These are phyloP conservation scores for Cerceris rybyensis DNA, from an alignment of 2,888 invertebrate species.

Conservation along the genomic window DNA sequence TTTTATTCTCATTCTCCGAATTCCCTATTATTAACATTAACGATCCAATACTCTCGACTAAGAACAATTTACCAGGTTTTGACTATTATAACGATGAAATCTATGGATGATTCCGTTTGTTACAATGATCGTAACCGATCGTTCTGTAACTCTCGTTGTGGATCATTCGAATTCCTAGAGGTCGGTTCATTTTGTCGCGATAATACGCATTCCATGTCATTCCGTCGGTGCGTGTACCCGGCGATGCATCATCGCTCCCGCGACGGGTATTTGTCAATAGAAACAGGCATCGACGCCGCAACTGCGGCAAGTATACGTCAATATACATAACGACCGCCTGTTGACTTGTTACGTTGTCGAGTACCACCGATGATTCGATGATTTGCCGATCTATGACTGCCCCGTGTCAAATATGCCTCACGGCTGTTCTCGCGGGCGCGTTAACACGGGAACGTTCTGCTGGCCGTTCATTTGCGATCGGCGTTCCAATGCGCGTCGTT, in stretches of 20 bases:
- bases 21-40: too few species aligned
- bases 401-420: slow-evolving; percentile 73
- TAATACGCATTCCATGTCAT: slow-evolving; percentile 67
- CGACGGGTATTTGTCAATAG: slow-evolving; percentile 76
- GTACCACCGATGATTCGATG: slow-evolving; percentile 77
- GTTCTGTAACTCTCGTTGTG: slow-evolving; percentile 28
- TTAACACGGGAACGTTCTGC: slow-evolving; percentile 63
- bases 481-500: slow-evolving; percentile 66
- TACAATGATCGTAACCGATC: background rate
- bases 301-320: slow-evolving; percentile 72
- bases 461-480: slow-evolving; percentile 70
- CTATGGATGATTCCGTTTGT: too few species aligned
- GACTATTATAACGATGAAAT: background rate
- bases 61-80: background rate
- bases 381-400: slow-evolving; percentile 78
- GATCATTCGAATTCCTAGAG: slow-evolving; percentile 54
- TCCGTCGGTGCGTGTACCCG: slow-evolving; percentile 58
- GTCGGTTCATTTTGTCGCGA: slow-evolving; percentile 67
- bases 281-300: slow-evolving; percentile 72
- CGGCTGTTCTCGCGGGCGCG: slow-evolving; percentile 62
- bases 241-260: slow-evolving; percentile 66
- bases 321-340: slow-evolving; percentile 75
- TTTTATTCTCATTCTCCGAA: background rate
- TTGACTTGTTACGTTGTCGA: slow-evolving; percentile 81
- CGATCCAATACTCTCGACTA: too few species aligned